Percentiles rank a stretch among this genome's conserved stretches.
Evolutionary conservation across 2,113 vertebrate genomes (phyloP).

Genomic region (Picathartes gymnocephalus): DNA sequence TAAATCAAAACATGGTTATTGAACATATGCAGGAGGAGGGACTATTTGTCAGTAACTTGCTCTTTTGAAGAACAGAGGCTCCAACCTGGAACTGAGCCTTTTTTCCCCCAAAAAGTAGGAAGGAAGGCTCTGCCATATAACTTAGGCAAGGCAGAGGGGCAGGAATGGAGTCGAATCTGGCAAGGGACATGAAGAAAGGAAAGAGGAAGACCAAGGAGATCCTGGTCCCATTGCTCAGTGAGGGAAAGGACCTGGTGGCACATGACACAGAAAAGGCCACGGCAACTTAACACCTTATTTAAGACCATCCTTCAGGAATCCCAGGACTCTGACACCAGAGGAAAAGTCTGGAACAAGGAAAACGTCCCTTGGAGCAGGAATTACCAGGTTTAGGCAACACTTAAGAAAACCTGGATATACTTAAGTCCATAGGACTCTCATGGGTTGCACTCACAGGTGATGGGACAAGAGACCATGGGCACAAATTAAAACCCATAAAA

Average conservation of each 20-base stretch:
- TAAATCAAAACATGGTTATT: background rate
- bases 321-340: background rate
- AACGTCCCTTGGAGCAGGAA: background rate
- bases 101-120: background rate
- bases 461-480: background rate
- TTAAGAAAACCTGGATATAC: background rate
- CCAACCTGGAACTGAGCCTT: background rate
- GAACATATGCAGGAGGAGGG: background rate
- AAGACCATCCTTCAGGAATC: background rate
- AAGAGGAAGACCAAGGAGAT: background rate
- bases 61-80: background rate
- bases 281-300: background rate
- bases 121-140: background rate
- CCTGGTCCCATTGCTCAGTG: background rate
- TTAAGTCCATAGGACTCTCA: background rate
- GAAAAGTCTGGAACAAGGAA: background rate
- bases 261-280: background rate
- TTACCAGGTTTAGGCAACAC: background rate
- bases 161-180: background rate
- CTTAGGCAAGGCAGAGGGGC: background rate
- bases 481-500: background rate
- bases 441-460: background rate
- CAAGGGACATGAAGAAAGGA: background rate
- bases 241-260: background rate
- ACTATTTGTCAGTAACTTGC: background rate